Conservation (phyloP, 2,797 vertebrate species). For the Rhinatrema bivittatum region DNA sequence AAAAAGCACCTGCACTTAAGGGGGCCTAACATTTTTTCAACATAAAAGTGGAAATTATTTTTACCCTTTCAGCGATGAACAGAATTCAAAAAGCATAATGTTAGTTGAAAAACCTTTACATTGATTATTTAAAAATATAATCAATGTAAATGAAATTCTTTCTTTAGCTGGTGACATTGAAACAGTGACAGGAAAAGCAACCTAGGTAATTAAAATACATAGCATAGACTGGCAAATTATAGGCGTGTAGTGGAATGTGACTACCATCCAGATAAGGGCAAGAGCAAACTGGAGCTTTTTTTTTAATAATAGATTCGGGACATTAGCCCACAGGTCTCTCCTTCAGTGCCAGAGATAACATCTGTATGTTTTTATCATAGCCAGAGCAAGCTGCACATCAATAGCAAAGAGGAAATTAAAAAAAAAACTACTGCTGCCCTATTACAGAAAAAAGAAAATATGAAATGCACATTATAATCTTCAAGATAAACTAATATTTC, state of each 20-base stretch:
- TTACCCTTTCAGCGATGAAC: too few relatives aligned
- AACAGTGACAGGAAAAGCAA: background rate
- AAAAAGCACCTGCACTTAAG: too few relatives aligned
- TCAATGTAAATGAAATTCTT: too few relatives aligned
- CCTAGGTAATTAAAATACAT: background rate
- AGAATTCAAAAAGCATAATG: too few relatives aligned
- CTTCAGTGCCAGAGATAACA: background rate
- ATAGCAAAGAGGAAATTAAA: conserved; percentile 37
- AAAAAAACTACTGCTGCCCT: conserved; percentile 23
- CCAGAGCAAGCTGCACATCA: too few relatives aligned
- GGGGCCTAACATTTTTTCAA: too few relatives aligned
- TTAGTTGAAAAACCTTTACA: too few relatives aligned
- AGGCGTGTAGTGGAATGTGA: background rate
- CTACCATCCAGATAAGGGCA: background rate
- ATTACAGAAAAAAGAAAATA: background rate
- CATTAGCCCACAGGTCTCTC: background rate
- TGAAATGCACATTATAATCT: conserved; percentile 6
- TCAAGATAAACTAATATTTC: conserved; percentile 12
- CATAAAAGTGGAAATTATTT: too few relatives aligned
- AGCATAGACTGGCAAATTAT: background rate
- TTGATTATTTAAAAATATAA: too few relatives aligned
- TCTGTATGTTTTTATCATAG: background rate
- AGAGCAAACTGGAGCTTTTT: too few relatives aligned
- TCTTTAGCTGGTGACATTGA: background rate
- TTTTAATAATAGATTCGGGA: accelerated